Percentiles rank a stretch among this genome's conserved stretches.
Conservation (phyloP, 2,113 vertebrate species). For the Rhynchomys soricoides region DNA sequence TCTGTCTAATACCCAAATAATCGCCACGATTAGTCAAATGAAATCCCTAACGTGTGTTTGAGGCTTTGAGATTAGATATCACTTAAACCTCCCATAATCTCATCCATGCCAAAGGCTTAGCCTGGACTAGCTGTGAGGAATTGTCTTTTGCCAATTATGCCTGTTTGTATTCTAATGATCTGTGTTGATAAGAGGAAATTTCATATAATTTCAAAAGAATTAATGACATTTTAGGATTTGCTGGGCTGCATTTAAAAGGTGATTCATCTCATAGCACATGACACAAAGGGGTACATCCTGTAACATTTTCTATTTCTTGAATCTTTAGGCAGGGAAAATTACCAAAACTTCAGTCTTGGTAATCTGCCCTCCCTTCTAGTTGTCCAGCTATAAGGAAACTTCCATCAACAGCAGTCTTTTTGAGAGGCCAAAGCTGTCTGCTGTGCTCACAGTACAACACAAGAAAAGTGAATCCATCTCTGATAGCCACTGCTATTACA, state of each 20-base stretch:
- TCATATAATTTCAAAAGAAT: slow-evolving; percentile 54
- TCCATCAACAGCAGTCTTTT: neutral
- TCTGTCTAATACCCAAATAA: slow-evolving; percentile 72
- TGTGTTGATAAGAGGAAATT: slow-evolving; percentile 43
- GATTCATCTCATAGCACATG: neutral
- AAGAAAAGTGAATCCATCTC: slow-evolving; percentile 47
- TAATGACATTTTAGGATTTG: slow-evolving; percentile 58
- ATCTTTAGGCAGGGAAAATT: neutral
- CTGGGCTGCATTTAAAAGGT: slow-evolving; percentile 14
- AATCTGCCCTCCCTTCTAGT: neutral
- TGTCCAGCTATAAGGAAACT: neutral
- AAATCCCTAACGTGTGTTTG: slow-evolving; percentile 63
- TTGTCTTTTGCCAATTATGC: neutral
- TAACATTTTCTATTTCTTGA: slow-evolving; percentile 39
- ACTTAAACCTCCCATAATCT: slow-evolving; percentile 73
- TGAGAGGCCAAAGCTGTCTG: neutral
- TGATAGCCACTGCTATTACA: slow-evolving; percentile 33
- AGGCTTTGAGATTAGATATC: slow-evolving; percentile 72
- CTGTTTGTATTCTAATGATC: slow-evolving; percentile 37
- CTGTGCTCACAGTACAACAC: neutral
- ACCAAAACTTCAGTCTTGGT: neutral
- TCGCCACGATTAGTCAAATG: slow-evolving; percentile 71
- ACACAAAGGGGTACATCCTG: neutral
- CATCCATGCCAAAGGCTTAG: slow-evolving; percentile 60
- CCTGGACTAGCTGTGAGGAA: neutral